A percentile compares a stretch with the other conserved stretches of the same genome.
These are phyloP conservation scores for Caenorhabditis sp. DNA, from an alignment of 2,888 invertebrate species.

Conservation along the genomic window DNA sequence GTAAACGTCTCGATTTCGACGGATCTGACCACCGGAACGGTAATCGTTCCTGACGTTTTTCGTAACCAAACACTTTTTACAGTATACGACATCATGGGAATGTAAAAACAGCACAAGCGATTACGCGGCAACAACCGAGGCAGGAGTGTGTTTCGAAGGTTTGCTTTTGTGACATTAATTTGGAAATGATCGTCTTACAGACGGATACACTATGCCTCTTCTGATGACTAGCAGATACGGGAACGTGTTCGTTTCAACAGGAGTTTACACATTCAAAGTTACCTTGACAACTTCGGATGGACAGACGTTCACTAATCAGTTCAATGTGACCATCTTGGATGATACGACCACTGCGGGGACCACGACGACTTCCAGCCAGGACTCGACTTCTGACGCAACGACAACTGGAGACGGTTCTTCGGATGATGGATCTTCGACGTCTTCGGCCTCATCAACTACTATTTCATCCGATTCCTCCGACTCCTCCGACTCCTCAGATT, in stretches of 20 bases:
- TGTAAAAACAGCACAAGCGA: conserved; percentile 5
- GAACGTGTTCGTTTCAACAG: neutral
- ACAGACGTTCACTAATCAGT: neutral
- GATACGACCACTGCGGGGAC: neutral
- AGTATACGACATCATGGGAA: neutral
- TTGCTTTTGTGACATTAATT: neutral
- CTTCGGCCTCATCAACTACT: neutral
- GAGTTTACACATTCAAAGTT: conserved; percentile 9
- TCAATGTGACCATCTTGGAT: neutral
- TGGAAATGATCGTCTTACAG: neutral
- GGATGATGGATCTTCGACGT: neutral
- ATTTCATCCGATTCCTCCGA: neutral
- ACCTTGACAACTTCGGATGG: neutral
- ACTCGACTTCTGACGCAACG: neutral
- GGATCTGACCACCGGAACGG: no score
- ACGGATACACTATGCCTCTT: neutral
- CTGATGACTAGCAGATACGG: neutral
- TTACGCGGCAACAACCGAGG: neutral
- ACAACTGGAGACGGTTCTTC: neutral
- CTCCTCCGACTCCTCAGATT: neutral
- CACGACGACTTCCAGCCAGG: neutral
- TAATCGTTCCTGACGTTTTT: no score
- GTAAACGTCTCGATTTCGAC: no score
- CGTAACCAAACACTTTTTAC: no score
- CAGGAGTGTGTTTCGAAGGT: conserved; percentile 20